Evolutionary conservation across 2,797 vertebrate genomes (phyloP).

Genomic region (Xenentodon cancila): DNA sequence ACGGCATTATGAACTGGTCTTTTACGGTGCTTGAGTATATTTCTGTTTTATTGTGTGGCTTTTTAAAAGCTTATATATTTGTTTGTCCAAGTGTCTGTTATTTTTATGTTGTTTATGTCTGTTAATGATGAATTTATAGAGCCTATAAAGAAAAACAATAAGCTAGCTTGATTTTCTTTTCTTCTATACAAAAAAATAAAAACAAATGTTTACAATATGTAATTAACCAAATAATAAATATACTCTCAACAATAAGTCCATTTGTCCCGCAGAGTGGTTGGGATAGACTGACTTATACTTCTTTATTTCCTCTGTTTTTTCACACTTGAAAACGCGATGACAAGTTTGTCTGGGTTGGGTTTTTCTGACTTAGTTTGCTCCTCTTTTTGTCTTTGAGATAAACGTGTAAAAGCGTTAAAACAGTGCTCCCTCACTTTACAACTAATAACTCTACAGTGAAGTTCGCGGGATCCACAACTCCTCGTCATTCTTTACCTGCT

Average conservation of each 20-base stretch:
- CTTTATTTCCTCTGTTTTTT: slow-evolving; percentile 76
- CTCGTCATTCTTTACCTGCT: slow-evolving; percentile 51
- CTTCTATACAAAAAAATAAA: slow-evolving; percentile 78
- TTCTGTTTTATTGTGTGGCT: slow-evolving; percentile 51
- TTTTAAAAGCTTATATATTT: slow-evolving; percentile 75
- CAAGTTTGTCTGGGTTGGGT: slow-evolving; percentile 39
- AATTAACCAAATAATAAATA: slow-evolving; percentile 85
- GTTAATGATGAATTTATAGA: slow-evolving; percentile 78
- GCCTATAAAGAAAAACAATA: slow-evolving; percentile 83
- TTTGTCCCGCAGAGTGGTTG: slow-evolving; percentile 70
- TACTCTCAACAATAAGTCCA: slow-evolving; percentile 72
- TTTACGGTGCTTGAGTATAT: slow-evolving; percentile 73
- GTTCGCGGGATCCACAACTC: slow-evolving; percentile 22
- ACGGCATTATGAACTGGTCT: slow-evolving; percentile 72
- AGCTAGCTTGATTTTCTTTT: slow-evolving; percentile 80
- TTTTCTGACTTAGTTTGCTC: not conserved
- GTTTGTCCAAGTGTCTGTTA: slow-evolving; percentile 67
- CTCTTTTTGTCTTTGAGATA: slow-evolving; percentile 11
- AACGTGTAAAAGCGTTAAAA: slow-evolving; percentile 27
- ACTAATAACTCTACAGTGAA: slow-evolving; percentile 32
- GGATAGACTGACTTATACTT: slow-evolving; percentile 69
- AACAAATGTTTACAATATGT: slow-evolving; percentile 85
- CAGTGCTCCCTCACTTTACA: slow-evolving; percentile 76
- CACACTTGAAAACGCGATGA: slow-evolving; percentile 81
- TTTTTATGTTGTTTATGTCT: slow-evolving; percentile 67